Evolutionary conservation across 2,888 invertebrate genomes (phyloP).

Genomic region (Leucophenga montana): DNA sequence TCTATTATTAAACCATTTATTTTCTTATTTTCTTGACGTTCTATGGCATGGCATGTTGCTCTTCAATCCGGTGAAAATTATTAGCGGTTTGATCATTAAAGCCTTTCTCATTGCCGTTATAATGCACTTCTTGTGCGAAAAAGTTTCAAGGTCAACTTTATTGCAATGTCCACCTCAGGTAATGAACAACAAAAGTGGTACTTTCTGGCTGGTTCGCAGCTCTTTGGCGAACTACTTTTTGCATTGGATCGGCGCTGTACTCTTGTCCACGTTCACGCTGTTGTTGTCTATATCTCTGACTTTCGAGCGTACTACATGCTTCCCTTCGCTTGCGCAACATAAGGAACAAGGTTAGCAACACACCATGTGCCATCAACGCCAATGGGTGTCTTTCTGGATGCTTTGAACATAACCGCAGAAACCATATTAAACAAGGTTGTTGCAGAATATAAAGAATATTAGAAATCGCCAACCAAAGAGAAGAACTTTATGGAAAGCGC

Average conservation of each 20-base stretch:
- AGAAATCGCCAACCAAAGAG: no score
- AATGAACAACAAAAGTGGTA: slow-evolving; percentile 77
- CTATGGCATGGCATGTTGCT: slow-evolving; percentile 79
- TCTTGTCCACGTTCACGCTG: slow-evolving; percentile 68
- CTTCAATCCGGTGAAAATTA: slow-evolving; percentile 79
- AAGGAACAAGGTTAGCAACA: slow-evolving; percentile 84
- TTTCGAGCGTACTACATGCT: slow-evolving; percentile 85
- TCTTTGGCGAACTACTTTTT: slow-evolving; percentile 66
- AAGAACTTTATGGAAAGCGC: no score
- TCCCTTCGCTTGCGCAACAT: slow-evolving; percentile 84
- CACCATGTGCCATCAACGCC: slow-evolving; percentile 83
- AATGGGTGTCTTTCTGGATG: slow-evolving; percentile 84
- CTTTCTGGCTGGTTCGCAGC: slow-evolving; percentile 63
- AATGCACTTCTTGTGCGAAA: slow-evolving; percentile 61
- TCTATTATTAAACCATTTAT: slow-evolving; percentile 93
- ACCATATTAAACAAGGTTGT: slow-evolving; percentile 60
- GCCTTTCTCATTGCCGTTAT: slow-evolving; percentile 74
- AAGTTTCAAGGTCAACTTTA: slow-evolving; percentile 51
- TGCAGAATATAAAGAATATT: no score
- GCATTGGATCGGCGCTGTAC: slow-evolving; percentile 68
- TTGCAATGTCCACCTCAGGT: slow-evolving; percentile 65
- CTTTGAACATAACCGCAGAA: slow-evolving; percentile 81
- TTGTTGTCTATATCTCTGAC: slow-evolving; percentile 73
- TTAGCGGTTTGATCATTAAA: slow-evolving; percentile 75
- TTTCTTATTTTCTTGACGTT: slow-evolving; percentile 79